Base-by-base conservation (phyloP, 2,113 vertebrate species). In the Platichthys flesus region DNA sequence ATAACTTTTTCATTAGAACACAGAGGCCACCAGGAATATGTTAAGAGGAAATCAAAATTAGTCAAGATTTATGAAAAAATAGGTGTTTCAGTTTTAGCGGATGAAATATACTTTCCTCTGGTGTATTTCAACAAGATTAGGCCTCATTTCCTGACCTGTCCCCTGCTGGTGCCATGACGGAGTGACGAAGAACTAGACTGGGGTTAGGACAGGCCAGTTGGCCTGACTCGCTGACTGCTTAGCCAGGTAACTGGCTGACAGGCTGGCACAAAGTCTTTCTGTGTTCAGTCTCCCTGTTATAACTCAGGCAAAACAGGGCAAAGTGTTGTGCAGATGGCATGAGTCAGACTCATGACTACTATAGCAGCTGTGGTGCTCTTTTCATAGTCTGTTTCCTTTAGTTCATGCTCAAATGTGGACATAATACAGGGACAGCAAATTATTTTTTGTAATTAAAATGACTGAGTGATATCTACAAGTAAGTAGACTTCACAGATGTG, bases 41-140 rank as follows among this genome's bases (percentile, higher is more conserved):
- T 79, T 76, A 56, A 79, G 79, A 83, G 67, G 74, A 89, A 85
- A 81, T 85, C 62, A 49, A 82, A 90, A 88, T 81, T 79, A 88
- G 83, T 76, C 67, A 71, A 63, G 55, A 81, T 76, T 67, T 54
- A 79, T 81, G 70, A 90, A 84, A 87, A 85, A 84, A 58, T 58
- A 67, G 74, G 71, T 81, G 74, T 85, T 85, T 88, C 31, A 83
- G 65, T 87, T 83, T 67, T 66, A 84, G 61, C 40, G 26, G 62
- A 56, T 74, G 58, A 73, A 79, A 80, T 82, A 31, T 62, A 71
- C 68, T 85, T 86, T 82, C 71, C 83, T 81, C 74, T 56, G 61
- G 72, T 79, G 78, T 64, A 85, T 83, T 85, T 87, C 64, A 85
- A 76, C 71, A 57, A 84, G 72, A 88, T 86, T 71, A 79, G 67